Conservation (phyloP, 2,888 invertebrate species). For the Ectemnius lituratus region DNA sequence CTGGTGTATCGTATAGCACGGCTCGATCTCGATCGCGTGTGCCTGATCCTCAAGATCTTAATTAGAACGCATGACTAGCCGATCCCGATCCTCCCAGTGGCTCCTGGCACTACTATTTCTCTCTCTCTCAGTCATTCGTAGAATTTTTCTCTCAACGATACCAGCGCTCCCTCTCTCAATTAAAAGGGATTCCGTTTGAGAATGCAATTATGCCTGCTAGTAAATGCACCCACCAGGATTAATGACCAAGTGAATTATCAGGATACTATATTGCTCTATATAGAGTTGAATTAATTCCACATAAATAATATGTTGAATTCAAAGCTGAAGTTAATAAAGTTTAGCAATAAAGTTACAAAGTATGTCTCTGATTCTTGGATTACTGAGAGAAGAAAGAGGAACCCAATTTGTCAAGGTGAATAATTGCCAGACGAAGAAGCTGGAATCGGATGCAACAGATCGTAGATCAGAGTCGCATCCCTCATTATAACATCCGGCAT, state of each 20-base stretch:
- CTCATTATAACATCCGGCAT: too few species aligned
- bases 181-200: constrained; percentile 44
- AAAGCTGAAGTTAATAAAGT: too few species aligned
- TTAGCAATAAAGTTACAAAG: too few species aligned
- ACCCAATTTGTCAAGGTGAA: too few species aligned
- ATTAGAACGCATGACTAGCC: constrained; percentile 65
- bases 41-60: constrained; percentile 59
- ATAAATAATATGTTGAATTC: too few species aligned
- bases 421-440: too few species aligned
- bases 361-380: too few species aligned
- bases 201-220: constrained; percentile 50
- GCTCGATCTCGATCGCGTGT: constrained; percentile 52
- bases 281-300: background rate
- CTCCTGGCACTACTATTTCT: constrained; percentile 49
- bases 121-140: constrained; percentile 9
- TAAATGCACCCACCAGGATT: constrained; percentile 43
- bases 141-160: background rate
- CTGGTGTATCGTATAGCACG: constrained; percentile 29
- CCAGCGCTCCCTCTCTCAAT: constrained; percentile 45
- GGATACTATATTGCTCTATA: constrained; percentile 25
- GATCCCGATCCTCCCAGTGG: constrained; percentile 46
- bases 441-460: too few species aligned
- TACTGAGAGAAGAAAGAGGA: too few species aligned
- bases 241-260: constrained; percentile 47
- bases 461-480: too few species aligned